Evolutionary conservation across 2,113 vertebrate genomes (phyloP).

Genomic region (Axis porcinus): DNA sequence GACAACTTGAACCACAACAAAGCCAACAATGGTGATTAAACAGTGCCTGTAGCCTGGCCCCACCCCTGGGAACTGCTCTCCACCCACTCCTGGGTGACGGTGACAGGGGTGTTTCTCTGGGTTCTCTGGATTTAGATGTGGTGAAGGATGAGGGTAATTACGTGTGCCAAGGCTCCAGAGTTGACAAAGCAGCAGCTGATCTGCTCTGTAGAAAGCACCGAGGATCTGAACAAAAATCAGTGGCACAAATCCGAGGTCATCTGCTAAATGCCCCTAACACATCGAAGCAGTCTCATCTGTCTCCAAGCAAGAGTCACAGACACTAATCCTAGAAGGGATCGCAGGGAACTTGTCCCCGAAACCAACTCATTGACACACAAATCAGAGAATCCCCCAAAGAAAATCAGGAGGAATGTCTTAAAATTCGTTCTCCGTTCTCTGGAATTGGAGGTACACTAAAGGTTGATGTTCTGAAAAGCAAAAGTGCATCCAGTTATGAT

Average conservation of each 20-base stretch:
- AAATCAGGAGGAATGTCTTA: background rate
- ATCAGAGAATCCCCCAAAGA: background rate
- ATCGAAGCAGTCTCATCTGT: background rate
- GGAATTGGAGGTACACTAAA: background rate
- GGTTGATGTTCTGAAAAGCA: background rate
- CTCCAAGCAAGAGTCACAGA: background rate
- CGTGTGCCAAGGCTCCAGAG: conserved; percentile 45
- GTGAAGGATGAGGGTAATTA: background rate
- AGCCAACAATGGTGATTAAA: conserved; percentile 20
- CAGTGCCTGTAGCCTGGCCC: background rate
- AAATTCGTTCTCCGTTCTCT: background rate
- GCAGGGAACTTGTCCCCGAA: background rate
- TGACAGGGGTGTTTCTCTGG: background rate
- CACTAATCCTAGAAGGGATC: background rate
- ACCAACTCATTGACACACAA: background rate
- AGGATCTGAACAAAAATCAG: background rate
- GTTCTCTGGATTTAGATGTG: background rate
- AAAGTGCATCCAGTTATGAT: background rate
- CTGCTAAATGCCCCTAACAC: background rate
- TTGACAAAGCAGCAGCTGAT: conserved; percentile 32
- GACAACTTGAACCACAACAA: background rate
- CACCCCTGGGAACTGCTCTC: background rate
- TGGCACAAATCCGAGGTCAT: background rate
- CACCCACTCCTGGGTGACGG: background rate
- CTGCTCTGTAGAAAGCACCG: background rate